Conservation (phyloP, 2,797 vertebrate species). For the Scolopax bukidnonensis region DNA sequence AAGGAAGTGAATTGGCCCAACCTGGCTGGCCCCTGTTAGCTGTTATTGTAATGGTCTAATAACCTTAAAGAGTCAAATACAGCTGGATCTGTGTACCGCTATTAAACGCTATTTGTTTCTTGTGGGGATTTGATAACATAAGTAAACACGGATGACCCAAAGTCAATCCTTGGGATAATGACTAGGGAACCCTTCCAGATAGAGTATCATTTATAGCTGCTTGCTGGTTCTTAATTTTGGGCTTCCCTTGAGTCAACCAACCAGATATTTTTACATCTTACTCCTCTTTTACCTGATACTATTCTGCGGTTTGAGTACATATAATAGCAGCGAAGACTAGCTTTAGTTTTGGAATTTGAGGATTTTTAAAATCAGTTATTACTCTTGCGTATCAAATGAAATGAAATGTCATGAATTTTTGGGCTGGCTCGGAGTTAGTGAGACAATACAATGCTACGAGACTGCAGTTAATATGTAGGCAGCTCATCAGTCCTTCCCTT, state of each 20-base stretch:
- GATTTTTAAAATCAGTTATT: slow-evolving; percentile 6
- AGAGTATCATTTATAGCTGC: neutral
- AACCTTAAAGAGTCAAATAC: neutral
- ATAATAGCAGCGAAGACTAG: neutral
- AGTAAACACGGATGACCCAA: neutral
- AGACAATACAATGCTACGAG: neutral
- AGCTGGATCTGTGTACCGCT: neutral
- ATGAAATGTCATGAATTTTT: neutral
- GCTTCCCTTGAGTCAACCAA: neutral
- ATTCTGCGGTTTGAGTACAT: neutral
- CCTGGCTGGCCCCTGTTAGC: neutral
- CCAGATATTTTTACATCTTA: neutral
- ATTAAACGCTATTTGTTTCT: neutral
- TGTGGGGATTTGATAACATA: neutral
- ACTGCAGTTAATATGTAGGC: neutral
- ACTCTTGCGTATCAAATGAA: neutral
- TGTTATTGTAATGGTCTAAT: neutral
- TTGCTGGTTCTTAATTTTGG: neutral
- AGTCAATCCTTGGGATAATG: neutral
- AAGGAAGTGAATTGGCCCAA: slow-evolving; percentile 15
- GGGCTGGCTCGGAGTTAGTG: neutral
- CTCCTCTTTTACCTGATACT: neutral
- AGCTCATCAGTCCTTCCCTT: neutral
- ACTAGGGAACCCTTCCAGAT: neutral
- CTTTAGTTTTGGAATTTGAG: neutral